Evolutionary conservation across 2,113 vertebrate species (phyloP).

Genomic region (Sarotherodon lohbergeri): DNA sequence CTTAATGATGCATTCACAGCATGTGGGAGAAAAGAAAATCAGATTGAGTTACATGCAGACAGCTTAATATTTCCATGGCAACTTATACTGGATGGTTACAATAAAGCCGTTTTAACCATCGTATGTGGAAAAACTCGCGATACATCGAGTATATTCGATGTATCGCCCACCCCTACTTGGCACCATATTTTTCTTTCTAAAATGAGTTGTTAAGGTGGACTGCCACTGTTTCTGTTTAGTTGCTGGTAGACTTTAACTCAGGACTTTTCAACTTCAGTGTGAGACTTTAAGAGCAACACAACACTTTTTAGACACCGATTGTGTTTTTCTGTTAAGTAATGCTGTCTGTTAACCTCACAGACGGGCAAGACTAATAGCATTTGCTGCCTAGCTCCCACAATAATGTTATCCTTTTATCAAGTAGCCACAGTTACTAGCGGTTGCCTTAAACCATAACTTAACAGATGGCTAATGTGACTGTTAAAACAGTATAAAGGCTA

Average conservation of each 20-base stretch:
- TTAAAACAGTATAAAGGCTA: rapidly evolving
- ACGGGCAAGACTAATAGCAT: neutral
- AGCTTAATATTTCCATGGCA: neutral
- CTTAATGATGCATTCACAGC: neutral
- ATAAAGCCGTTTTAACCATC: neutral
- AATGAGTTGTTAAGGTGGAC: neutral
- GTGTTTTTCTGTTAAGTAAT: neutral
- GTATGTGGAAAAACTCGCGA: neutral
- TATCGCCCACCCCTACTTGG: rapidly evolving
- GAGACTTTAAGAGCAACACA: neutral
- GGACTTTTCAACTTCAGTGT: neutral
- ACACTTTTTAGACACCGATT: rapidly evolving
- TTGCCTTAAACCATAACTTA: neutral
- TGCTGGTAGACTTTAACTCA: neutral
- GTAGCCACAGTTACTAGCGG: neutral
- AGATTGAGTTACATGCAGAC: neutral
- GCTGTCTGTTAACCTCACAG: neutral
- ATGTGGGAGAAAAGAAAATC: neutral
- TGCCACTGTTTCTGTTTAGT: neutral
- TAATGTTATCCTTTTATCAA: neutral
- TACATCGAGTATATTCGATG: rapidly evolving
- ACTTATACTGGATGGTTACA: neutral
- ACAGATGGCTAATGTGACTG: neutral
- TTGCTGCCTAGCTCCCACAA: neutral
- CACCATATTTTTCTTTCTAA: neutral